A percentile compares a stretch with the other conserved stretches of the same genome.
phyloP scores from a whole-genome alignment of 2,113 vertebrate species.

The Salminus brasiliensis region DNA sequence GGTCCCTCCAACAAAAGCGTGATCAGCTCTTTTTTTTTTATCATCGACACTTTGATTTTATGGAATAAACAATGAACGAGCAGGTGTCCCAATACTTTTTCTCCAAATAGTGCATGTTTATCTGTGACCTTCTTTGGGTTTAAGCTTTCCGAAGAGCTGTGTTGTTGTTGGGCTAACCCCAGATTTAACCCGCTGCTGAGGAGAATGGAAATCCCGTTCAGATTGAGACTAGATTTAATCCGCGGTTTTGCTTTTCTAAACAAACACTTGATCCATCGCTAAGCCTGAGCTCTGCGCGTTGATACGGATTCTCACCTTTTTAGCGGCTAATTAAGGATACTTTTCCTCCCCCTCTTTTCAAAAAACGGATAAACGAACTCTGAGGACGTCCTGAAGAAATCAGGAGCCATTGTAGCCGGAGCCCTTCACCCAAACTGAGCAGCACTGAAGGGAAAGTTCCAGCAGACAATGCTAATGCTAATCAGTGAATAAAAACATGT shows the following conservation, averaged over 20 bases:
- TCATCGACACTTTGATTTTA: too few species aligned
- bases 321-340: slow-evolving; percentile 1
- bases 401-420: slow-evolving; percentile 29
- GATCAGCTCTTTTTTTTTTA: too few species aligned
- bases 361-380: slow-evolving; percentile 37
- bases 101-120: too few species aligned
- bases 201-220: slow-evolving; percentile 2
- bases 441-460: slow-evolving; percentile 16
- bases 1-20: too few species aligned
- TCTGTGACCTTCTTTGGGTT: neutral
- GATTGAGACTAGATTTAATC: neutral
- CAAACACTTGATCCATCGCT: neutral
- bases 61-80: too few species aligned
- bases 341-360: neutral
- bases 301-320: slow-evolving; percentile 8
- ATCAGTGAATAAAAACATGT: too few species aligned
- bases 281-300: neutral
- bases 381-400: slow-evolving; percentile 46
- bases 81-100: too few species aligned
- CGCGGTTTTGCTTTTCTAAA: slow-evolving; percentile 13
- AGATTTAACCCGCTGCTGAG: neutral
- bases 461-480: neutral
- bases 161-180: too few species aligned
- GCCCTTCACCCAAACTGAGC: slow-evolving; percentile 19
- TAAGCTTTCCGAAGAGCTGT: neutral